phyloP scores from a whole-genome alignment of 2,888 invertebrate species.

The Tortricodes alternella region DNA sequence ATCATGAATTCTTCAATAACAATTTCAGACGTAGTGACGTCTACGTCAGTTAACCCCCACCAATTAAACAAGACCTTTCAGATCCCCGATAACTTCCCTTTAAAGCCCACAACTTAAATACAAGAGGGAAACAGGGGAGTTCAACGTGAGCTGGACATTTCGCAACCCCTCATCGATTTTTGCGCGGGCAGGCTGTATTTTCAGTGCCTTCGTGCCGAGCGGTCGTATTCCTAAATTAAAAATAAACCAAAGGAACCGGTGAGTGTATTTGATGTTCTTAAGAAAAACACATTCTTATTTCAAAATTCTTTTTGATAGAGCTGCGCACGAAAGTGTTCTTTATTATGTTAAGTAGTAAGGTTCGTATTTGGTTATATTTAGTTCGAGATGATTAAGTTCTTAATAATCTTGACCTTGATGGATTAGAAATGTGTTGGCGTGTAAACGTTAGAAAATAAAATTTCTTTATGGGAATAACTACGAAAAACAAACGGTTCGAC shows the following conservation, averaged over 20 bases:
- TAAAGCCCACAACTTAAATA: not conserved
- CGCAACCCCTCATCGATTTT: conserved; percentile 29
- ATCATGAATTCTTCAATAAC: conserved; percentile 17
- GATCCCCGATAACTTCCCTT: conserved; percentile 24
- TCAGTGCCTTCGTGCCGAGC: not conserved
- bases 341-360: too few relatives aligned
- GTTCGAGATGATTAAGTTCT: too few relatives aligned
- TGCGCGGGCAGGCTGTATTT: conserved; percentile 10
- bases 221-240: conserved; percentile 13
- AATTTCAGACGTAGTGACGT: conserved; percentile 15
- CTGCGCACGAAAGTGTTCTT: too few relatives aligned
- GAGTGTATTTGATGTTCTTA: not conserved
- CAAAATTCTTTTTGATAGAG: too few relatives aligned
- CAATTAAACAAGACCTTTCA: conserved; percentile 40
- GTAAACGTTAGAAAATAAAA: not conserved
- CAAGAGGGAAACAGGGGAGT: conserved; percentile 32
- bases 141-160: conserved; percentile 6
- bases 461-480: too few relatives aligned
- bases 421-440: not conserved
- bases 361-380: too few relatives aligned
- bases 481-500: too few relatives aligned
- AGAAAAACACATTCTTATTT: too few relatives aligned
- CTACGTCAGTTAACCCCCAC: conserved; percentile 42
- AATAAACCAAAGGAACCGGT: conserved; percentile 3
- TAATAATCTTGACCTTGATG: conserved; percentile 7